phyloP scores from a whole-genome alignment of 64 coral and sea anemone species.

The Actinia tenebrosa region DNA sequence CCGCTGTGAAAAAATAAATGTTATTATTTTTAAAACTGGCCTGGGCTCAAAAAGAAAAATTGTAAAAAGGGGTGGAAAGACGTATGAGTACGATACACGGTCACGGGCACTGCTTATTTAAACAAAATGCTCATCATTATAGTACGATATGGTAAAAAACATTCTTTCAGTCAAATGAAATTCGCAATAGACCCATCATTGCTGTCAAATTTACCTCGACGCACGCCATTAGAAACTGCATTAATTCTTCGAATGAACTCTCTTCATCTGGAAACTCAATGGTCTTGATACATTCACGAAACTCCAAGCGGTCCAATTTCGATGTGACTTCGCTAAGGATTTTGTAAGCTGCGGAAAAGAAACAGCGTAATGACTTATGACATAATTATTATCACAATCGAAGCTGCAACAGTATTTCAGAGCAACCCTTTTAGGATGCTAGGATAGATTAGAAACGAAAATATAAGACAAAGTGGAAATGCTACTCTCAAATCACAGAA shows the following conservation, averaged over 20 bases:
- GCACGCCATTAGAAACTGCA: constrained; percentile 62
- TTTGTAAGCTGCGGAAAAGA: constrained; percentile 32
- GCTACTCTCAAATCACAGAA: no score
- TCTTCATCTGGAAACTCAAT: constrained; percentile 49
- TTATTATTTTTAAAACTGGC: no score
- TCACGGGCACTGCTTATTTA: no score
- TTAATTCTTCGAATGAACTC: constrained; percentile 49
- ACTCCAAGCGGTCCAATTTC: constrained; percentile 55
- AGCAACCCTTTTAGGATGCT: no score
- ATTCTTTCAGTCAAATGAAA: not conserved
- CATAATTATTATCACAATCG: not conserved
- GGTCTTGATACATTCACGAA: constrained; percentile 62
- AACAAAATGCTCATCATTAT: not conserved
- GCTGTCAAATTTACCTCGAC: constrained; percentile 56
- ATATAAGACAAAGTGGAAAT: not conserved
- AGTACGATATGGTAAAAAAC: no score
- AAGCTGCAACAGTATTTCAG: no score
- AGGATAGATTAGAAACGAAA: not conserved
- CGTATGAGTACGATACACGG: no score
- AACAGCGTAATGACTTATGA: not conserved
- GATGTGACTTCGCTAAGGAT: constrained; percentile 46
- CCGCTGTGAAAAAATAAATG: constrained; percentile 46
- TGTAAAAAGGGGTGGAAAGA: no score
- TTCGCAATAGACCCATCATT: not conserved
- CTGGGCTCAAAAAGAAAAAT: no score